Percentiles rank a stretch among this genome's conserved stretches.
phyloP scores from a whole-genome alignment of 1,140 invertebrate species.

The Pseudomyrmex flavicornis region DNA sequence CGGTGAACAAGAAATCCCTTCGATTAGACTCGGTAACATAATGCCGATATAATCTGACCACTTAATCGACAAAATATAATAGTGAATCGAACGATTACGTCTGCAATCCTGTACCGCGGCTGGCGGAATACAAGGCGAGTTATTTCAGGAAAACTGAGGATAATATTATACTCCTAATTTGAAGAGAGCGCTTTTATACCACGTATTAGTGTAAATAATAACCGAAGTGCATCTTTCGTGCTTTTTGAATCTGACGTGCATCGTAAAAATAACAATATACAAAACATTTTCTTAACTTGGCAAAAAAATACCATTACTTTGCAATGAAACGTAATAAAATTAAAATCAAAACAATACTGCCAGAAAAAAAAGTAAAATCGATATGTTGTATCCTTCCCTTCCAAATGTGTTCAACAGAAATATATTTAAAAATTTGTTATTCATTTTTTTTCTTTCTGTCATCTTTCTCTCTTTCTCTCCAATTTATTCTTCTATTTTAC shows the following conservation, averaged over 20 bases:
- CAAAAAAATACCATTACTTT: no score
- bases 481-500: neutral
- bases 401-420: no score
- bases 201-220: conserved; percentile 1
- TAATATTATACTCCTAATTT: conserved; percentile 11
- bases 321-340: no score
- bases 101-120: conserved; percentile 1
- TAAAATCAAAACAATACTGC: no score
- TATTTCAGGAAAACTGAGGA: conserved; percentile 32
- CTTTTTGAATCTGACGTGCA: neutral
- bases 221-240: neutral
- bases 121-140: conserved; percentile 7
- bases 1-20: conserved; percentile 61
- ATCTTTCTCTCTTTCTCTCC: no score
- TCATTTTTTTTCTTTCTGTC: no score
- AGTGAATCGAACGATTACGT: conserved; percentile 48
- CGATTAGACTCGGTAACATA: conserved; percentile 62
- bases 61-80: conserved; percentile 60
- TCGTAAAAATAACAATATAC: neutral
- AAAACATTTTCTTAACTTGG: no score
- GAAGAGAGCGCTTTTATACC: neutral
- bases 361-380: no score
- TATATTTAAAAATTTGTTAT: no score
- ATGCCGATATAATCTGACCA: conserved; percentile 59
- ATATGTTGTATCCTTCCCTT: no score